Evolutionary conservation across 2,113 vertebrate species (phyloP), one percentile per base, ranked within the genome.

Genomic region (Formicarius rufipectus): DNA sequence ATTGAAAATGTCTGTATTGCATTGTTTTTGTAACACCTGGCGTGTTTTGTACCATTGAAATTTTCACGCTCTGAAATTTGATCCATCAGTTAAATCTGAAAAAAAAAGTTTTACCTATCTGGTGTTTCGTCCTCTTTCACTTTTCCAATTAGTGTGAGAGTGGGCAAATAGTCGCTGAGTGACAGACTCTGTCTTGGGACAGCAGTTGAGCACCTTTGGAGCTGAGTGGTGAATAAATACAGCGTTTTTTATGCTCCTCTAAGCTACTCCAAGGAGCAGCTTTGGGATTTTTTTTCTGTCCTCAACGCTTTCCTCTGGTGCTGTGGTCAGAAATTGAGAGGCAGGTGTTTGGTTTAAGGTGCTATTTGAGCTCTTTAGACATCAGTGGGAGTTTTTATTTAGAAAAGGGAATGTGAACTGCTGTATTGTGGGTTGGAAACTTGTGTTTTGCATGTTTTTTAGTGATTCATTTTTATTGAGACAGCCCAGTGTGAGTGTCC

Each of bases 161-260:
- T 63, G 56, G 49, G 25, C 13, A 69, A 20, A 53, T 31, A 19
- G 8, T 3, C 18, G 69, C 30, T 1, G 0, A 42, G 62, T 60
- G 37, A 23, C 14, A 59, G 40, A 20, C 8, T 53, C 9, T 39
- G 39, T 5, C 24, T 83, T 73, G 28, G 16, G 14, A 83, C 49
- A 49, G 15, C 44, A 53, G 21, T 37, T 56, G 5, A 14, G 20
- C 15, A 67, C 27, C 30, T 50, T 69, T 58, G 30, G 53, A 84
- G 59, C 8, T 50, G 45, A 72, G 55, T 28, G 22, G 16, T 69
- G 45, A 62, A 62, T 49, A 87, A 93, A 59, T 21, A 35, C 1
- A 28, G 5, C 0, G 2, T n/a, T n/a, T n/a, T n/a, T 7, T 60
- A 13, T n/a, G 14, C 7, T 80, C 8, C n/a, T 72, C 28, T 37